Evolutionary conservation across 2,797 vertebrate species (phyloP), one percentile per base, ranked within the genome.

Genomic region (Argya squamiceps): DNA sequence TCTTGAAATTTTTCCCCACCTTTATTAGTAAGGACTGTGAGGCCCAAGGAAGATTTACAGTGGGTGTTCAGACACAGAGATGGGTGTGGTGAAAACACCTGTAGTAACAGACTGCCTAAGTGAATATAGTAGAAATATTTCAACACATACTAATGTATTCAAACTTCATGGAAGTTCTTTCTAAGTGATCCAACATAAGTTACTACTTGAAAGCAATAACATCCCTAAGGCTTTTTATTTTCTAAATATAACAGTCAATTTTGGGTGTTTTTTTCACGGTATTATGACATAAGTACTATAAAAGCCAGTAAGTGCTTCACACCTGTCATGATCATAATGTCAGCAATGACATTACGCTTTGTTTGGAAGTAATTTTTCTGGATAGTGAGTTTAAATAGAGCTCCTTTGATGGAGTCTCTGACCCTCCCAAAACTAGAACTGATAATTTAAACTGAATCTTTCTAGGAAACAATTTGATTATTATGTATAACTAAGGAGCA

Each of bases 401-500:
- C 14, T 78, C 19, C 53, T 85, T 53, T 62, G 41, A 65, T 1
- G 7, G 53, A 83, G 43, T 15, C 39, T 71, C 53, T 47, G 76
- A 69, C 5, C 17, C 27, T 27, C 6, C 10, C 7, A 20, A 67
- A 80, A 41, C 12, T 41, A 78, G 46, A 76, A 46, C 16, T 52
- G 23, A 59, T 67, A 90, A 76, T 37, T 73, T 73, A 81, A 56
- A 81, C 36, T 2, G 36, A 90, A 88, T 65, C 2, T 0, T 86
- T 92, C 83, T 79, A 97, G 52, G 93, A 96, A 93, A 89, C 15
- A 64, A 90, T 84, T 55, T 88, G 39, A 74, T 56, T 63, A 65
- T 49, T 73, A 78, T 18, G 26, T 86, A 52, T 56, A 58, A 84
- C 56, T 56, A 92, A 88, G 36, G 36, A 81, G 29, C 12, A 92